These are phyloP conservation scores for Anthoscopus minutus DNA, from an alignment of 2,113 vertebrate genomes.

Conservation along the genomic window DNA sequence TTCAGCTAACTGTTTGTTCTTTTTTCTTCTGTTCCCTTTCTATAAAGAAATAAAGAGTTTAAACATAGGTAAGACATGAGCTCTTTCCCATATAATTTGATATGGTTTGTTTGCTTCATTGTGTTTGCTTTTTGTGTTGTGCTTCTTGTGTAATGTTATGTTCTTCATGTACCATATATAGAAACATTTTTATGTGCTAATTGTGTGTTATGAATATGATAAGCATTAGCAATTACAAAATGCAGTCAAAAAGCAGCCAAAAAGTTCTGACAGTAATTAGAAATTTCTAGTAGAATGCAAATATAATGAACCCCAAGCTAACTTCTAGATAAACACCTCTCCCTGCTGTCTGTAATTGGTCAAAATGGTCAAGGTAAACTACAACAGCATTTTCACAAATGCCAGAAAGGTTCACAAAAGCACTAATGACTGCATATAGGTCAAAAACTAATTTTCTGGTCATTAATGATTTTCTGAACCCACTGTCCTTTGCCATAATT, in stretches of 20 bases:
- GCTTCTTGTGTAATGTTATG: constrained; percentile 70
- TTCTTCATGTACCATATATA: constrained; percentile 74
- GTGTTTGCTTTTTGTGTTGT: constrained; percentile 76
- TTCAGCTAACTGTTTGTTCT: constrained; percentile 79
- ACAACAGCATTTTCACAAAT: constrained; percentile 56
- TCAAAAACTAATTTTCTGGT: constrained; percentile 72
- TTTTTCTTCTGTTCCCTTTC: constrained; percentile 78
- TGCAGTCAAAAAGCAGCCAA: constrained; percentile 75
- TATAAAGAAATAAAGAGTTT: constrained; percentile 99
- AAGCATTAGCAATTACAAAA: constrained; percentile 74
- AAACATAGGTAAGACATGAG: constrained; percentile 94
- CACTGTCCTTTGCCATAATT: constrained; percentile 46
- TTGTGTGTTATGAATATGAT: constrained; percentile 78
- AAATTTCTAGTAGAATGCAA: constrained; percentile 69
- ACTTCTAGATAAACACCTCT: constrained; percentile 55
- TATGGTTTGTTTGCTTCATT: constrained; percentile 72
- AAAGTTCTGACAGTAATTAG: constrained; percentile 76
- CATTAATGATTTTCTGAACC: constrained; percentile 70
- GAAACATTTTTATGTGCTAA: constrained; percentile 75
- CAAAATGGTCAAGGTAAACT: constrained; percentile 71
- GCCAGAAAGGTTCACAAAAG: constrained; percentile 69
- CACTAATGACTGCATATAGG: constrained; percentile 75
- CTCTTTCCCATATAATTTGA: constrained; percentile 74
- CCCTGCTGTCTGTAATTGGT: constrained; percentile 64
- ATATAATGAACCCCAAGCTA: constrained; percentile 68